Base-by-base conservation (phyloP, 2,797 vertebrate genomes). In the Trematomus bernacchii region DNA sequence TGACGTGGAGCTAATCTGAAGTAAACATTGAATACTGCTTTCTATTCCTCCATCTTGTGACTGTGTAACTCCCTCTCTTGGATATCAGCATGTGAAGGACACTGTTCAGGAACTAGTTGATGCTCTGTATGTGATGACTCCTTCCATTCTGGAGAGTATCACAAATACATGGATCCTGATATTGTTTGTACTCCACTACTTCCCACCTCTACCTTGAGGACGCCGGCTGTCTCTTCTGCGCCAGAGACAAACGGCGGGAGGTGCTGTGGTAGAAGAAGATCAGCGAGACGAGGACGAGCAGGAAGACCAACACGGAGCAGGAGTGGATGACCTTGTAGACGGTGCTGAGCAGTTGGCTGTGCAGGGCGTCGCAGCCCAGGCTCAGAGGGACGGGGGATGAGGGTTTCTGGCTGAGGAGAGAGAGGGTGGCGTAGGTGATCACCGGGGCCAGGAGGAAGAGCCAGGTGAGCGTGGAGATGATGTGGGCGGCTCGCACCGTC, bases 391-490 rank as follows among this genome's bases (percentile, higher is more conserved):
- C 1, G 0, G 44, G 4, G 0, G 6, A 0, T 0, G 1, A 0
- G 0, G 10, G 1, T 2, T 53, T 0, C 68, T 68, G 33, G 1
- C 82, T 86, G n/a, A 69, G 8, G 10, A 93, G 62, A 0, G 89
- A 91, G 66, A 93, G 0, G 3, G 52, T 3, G 19, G 82, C 3
- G 73, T 93, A 94, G n/a, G 63, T 1, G 8, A 44, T 58, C 0
- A 33, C 77, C 1, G 43, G 6, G n/a, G 61, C 21, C 40, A 89
- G 10, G 8, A 95, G 91, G 19, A 79, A 11, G 0, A 23, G 18
- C 95, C 94, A 95, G n/a, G 93, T 94, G 0, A 65, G 46, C 0
- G n/a, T 11, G n/a, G 90, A 91, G 54, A 92, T 47, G 54, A 77
- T 53, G 27, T 13, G 46, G 23, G 94, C 90, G 0, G 83, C 71